Conservation (phyloP, 2,797 vertebrate genomes). For the Otolemur crassicaudatus region DNA sequence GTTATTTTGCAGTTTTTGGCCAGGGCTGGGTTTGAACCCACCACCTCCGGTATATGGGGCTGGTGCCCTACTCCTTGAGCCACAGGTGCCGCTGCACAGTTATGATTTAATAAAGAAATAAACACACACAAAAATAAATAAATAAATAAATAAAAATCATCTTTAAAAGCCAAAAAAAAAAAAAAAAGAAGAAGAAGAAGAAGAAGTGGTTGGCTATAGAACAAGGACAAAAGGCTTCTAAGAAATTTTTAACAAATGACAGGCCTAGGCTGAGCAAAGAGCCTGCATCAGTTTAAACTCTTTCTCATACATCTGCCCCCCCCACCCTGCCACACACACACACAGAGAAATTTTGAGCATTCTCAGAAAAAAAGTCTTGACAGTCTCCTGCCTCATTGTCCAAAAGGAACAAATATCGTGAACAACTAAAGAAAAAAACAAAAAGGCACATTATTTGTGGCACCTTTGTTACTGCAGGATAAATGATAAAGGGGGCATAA, state of each 20-base stretch:
- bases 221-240: background rate
- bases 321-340: background rate
- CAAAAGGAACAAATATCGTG: background rate
- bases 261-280: background rate
- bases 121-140: too few species aligned
- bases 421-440: background rate
- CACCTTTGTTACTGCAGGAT: background rate
- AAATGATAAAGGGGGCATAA: background rate
- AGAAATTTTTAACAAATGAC: slow-evolving; percentile 6
- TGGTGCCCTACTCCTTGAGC: too few species aligned
- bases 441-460: background rate
- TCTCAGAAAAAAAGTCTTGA: background rate
- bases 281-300: background rate
- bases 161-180: too few species aligned
- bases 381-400: background rate
- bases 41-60: too few species aligned
- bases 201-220: background rate
- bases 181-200: too few species aligned
- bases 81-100: too few species aligned
- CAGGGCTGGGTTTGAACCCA: too few species aligned
- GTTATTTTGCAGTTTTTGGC: too few species aligned
- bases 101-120: too few species aligned
- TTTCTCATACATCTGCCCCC: background rate
- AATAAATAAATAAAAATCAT: too few species aligned
- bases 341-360: background rate